Evolutionary conservation across 2,113 vertebrate species (phyloP), one percentile per base, ranked within the genome.

Genomic region (Myrmecophaga tridactyla): DNA sequence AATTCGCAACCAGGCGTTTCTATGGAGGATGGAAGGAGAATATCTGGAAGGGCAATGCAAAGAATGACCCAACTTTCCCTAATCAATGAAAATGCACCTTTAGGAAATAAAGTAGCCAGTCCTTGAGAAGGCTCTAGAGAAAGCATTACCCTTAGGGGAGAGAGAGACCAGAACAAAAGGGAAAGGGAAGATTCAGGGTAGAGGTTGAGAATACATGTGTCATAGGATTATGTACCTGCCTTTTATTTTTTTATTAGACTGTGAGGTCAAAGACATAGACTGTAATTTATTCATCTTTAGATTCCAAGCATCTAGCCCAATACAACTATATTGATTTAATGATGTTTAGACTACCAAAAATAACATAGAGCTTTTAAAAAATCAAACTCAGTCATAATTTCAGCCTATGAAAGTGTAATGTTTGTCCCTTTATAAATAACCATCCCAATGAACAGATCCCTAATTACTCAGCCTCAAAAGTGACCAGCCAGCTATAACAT

Each of bases 381-480:
- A 70, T 86, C 60, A 82, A 72, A 70, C 10, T 95, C 84, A 78
- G 25, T 17, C 62, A 4, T 76, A 85, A 36, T 76, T 87, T 90
- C 84, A n/a, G 17, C 89, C 46, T 56, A 27, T 51, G 62, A 60
- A 92, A 87, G 10, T 93, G 70, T 80, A 92, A 51, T 90, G 4
- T 76, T 95, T 95, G 4, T 56, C 72, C 60, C 21, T 41, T 53
- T 96, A 6, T 89, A 78, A 82, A 83, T 87, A 80, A 78, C 51
- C 58, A 25, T 60, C 9, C 65, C 39, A 62, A 3, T 58, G 41
- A 92, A 69, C 73, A 92, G 73, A 27, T 75, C 31, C 43, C 11
- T 60, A 20, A 7, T 14, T 43, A 23, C 17, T 77, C 17, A 12
- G 2, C 8, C 53, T 82, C 31, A 34, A 51, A 95, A 88, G 77